These are phyloP conservation scores for Gouania willdenowi DNA, from an alignment of 2,797 vertebrate genomes.

Conservation along the genomic window DNA sequence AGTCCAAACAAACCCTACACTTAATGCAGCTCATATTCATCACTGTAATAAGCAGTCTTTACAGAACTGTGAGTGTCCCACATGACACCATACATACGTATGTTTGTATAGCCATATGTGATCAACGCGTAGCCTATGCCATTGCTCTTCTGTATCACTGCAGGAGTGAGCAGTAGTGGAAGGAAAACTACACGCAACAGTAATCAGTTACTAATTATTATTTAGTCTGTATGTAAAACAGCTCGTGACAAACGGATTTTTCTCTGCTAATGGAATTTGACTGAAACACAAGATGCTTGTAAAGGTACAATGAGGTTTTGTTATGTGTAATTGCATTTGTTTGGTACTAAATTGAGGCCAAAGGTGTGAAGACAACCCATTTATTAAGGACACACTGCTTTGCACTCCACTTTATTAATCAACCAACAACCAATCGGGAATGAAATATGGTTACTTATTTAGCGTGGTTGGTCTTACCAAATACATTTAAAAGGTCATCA, in stretches of 20 bases:
- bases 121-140: too few relatives aligned
- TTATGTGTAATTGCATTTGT: neutral
- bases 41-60: conserved; percentile 4
- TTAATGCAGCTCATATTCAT: neutral
- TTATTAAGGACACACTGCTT: conserved; percentile 24
- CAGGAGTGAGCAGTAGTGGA: neutral
- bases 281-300: conserved; percentile 5
- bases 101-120: neutral
- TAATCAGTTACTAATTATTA: conserved; percentile 1
- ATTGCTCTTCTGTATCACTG: neutral
- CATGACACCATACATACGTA: neutral
- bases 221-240: neutral
- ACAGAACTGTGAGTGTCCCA: neutral
- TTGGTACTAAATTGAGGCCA: conserved; percentile 35
- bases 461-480: too few relatives aligned
- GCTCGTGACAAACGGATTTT: conserved; percentile 1
- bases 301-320: neutral
- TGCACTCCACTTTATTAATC: conserved; percentile 24
- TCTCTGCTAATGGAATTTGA: conserved; percentile 8
- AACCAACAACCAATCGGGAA: conserved; percentile 30
- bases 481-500: too few relatives aligned
- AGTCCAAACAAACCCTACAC: too few relatives aligned
- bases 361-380: conserved; percentile 5
- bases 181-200: neutral
- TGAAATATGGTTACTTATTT: conserved; percentile 39